Conservation (phyloP, 1,140 invertebrate genomes). For the Drosophila setifemur region DNA sequence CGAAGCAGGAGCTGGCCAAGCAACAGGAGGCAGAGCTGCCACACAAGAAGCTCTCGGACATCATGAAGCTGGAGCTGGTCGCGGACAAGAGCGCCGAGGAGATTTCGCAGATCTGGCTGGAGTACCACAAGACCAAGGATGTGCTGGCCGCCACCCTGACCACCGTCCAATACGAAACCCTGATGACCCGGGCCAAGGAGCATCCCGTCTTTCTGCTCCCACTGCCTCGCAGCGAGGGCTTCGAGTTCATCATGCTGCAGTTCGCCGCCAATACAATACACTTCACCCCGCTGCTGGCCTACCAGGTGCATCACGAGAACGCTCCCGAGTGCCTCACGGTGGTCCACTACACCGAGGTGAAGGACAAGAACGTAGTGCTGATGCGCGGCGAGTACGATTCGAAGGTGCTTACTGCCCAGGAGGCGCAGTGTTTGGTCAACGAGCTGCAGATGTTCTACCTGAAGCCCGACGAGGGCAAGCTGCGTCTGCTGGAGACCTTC, state of each 20-base stretch:
- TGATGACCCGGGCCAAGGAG: constrained; percentile 84
- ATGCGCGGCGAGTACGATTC: constrained; percentile 95
- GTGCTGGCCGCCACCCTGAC: constrained; percentile 89
- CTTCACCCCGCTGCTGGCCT: constrained; percentile 93
- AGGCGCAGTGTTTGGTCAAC: constrained; percentile 93
- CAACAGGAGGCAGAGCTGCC: constrained; percentile 58
- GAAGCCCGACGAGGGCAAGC: constrained; percentile 85
- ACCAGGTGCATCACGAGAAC: constrained; percentile 95
- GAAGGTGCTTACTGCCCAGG: constrained; percentile 89
- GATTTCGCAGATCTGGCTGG: constrained; percentile 90
- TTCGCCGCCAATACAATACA: constrained; percentile 89
- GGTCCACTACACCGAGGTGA: constrained; percentile 91
- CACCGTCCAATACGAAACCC: constrained; percentile 84
- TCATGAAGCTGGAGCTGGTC: constrained; percentile 92
- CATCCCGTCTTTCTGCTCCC: constrained; percentile 91
- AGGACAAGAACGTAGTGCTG: constrained; percentile 90
- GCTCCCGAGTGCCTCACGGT: constrained; percentile 94
- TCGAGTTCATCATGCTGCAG: constrained; percentile 94
- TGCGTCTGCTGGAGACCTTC: constrained; percentile 88
- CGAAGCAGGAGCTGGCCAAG: constrained; percentile 82
- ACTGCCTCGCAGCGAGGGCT: constrained; percentile 91
- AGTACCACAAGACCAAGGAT: constrained; percentile 91
- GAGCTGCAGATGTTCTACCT: constrained; percentile 93
- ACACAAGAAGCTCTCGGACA: constrained; percentile 86
- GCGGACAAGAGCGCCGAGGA: constrained; percentile 89